Base-by-base conservation (phyloP, 1,140 invertebrate genomes). In the Listronotus oregonensis region DNA sequence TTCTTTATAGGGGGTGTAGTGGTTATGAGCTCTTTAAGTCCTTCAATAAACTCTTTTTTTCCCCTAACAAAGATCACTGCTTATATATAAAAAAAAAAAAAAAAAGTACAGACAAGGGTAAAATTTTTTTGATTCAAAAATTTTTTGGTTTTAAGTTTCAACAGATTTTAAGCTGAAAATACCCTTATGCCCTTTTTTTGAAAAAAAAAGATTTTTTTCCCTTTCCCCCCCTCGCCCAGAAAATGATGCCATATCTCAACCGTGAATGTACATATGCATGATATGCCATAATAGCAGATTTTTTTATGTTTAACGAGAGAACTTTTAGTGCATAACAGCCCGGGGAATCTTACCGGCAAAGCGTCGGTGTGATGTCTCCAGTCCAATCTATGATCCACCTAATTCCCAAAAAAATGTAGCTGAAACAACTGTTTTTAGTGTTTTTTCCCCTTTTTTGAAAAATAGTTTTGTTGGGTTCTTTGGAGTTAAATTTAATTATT, bases 201-300 rank as follows among this genome's bases (percentile, higher is more conserved):
- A 15, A 50, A 0, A 6, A 40, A 47, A 12, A 64, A 57, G 15
- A 37, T 12, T 37, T 8, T 37, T 7, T 46, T 52, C 32, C n/a
- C 14, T n/a, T 32, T 14, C 42, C n/a, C 10, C 49, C 42, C 21
- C 46, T 44, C 8, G 37, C 43, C 64, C 57, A 61, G 43, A 66
- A 66, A 11, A 61, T 40, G 14, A 55, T 56, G 7, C 49, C 64
- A 49, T 61, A 66, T 40, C 31, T 61, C 31, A 52, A 27, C 31
- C 51, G 52, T 3, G 64, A 60, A n/a, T 61, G 57, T 12, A 66
- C 32, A 31, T 55, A 66, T 7, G 50, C 49, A 61, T 66, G 58
- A 21, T 61, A 66, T 27, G 51, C 50, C 5, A 42, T 18, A 21
- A 66, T 14, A 10, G 50, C 64, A 47, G 57, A 49, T 12, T 50